phyloP scores from a whole-genome alignment of 2,113 vertebrate species.

The Leucoraja erinaceus region DNA sequence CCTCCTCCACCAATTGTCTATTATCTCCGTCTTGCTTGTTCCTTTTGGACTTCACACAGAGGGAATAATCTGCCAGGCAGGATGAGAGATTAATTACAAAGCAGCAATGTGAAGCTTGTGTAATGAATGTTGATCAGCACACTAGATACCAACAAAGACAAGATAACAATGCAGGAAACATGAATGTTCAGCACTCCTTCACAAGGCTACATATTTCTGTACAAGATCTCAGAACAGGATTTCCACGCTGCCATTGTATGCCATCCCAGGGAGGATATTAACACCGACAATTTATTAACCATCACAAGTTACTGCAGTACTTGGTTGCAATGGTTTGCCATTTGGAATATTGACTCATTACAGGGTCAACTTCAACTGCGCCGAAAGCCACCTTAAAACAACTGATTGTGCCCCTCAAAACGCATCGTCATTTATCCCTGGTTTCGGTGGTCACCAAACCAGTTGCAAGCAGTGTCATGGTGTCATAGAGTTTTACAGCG shows the following conservation, averaged over 20 bases:
- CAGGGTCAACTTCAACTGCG: background rate
- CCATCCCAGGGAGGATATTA: background rate
- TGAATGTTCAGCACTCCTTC: too few species aligned
- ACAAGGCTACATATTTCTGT: background rate
- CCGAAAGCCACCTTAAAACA: background rate
- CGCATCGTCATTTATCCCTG: background rate
- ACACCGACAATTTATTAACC: background rate
- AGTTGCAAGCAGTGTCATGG: too few species aligned
- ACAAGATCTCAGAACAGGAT: background rate
- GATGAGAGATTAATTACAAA: background rate
- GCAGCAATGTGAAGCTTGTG: background rate
- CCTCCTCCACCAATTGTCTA: too few species aligned
- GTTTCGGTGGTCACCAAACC: background rate
- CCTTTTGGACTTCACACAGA: background rate
- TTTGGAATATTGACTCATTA: background rate
- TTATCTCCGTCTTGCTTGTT: too few species aligned
- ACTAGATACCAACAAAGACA: too few species aligned
- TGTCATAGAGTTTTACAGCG: too few species aligned
- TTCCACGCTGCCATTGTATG: background rate
- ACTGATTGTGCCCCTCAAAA: background rate
- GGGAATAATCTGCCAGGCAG: background rate
- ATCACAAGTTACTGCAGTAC: background rate
- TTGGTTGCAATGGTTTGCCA: background rate
- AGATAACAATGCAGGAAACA: background rate
- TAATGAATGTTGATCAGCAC: background rate